Evolutionary conservation across 2,888 invertebrate species (phyloP), one percentile per base, ranked within the genome.

Genomic region (Trichogramma evanescens): DNA sequence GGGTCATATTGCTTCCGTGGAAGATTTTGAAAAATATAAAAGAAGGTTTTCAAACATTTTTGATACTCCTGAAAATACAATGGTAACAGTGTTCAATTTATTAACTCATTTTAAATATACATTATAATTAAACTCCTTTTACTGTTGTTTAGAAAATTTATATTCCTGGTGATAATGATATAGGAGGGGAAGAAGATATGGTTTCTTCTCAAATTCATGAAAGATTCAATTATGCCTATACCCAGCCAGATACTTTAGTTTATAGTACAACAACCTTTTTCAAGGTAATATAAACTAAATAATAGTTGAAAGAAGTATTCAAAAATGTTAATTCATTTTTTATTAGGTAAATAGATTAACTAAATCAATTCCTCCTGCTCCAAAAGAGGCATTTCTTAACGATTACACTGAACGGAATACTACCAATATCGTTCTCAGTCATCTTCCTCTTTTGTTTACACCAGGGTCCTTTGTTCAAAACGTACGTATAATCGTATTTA

Each of bases 161-260:
- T 83, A 78, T 97, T 64, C 93, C 96, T 26, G 98, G 98, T 5
- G 98, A 98, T 76, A 98, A 98, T 79, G 98, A 98, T 74, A 93
- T 98, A 61, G 98, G 97, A 6, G 97, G 98, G 9, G 97, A 98
- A 79, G 87, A 84, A 63, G 88, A 89, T 70, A 83, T 84, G 46
- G 84, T 92, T 49, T 85, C 84, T 38, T 78, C 80, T 10, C 84
- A 89, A 70, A 95, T 93, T 74, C 84, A 88, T 61, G 81, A 84
- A 67, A 84, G 88, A 66, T 94, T 93, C 74, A 82, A 76, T 66
- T 76, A 73, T 64, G 73, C 77, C 4, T 78, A 69, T 52, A 70
- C 83, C 43, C 89, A 89, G 69, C 83, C 87, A 3, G 83, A 86
- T 66, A 79, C 87, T 0, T 81, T 89, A 46, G 79, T 80, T 54